Base-by-base conservation (phyloP, 2,797 vertebrate genomes). In the Hipposideros larvatus region DNA sequence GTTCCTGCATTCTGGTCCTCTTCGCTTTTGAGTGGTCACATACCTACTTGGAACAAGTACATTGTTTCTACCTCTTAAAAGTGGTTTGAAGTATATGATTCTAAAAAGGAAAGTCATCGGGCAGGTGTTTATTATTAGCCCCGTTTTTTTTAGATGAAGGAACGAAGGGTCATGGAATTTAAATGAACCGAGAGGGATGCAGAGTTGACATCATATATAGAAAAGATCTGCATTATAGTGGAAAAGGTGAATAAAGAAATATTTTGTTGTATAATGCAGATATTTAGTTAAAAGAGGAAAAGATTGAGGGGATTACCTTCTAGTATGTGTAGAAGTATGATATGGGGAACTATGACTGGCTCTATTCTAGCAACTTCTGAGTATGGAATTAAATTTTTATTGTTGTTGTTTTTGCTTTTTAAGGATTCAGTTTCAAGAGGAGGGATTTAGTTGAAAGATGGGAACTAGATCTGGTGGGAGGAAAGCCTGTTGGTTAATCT, bases 341-440 rank as follows among this genome's bases (percentile, higher is more conserved):
- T 77, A 41, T 3, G 61, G 87, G 84, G 55, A 63, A 73, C 96
- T 95, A 87, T 0, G 0, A 55, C 26, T 7, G 61, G 6, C n/a
- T 63, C 46, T 77, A 90, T 92, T 86, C 75, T 94, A 74, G 77
- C 66, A 85, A 78, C 28, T 46, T 92, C 24, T 85, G 68, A 86
- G 78, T 53, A 55, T 91, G 48, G 46, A 91, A 75, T 97, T 93
- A 78, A 15, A 66, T 74, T 68, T 5, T 11, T 70, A 31, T 63
- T 43, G 57, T 59, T 75, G 83, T 89, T 13, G 8, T 70, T 34
- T 70, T 57, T 74, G 63, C 71, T 89, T 90, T 95, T 66, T 18
- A 88, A 95, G 73, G 34, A 61, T 96, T 96, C 91, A 91, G 28
- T 98, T 96, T 95, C 66, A 95, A 77, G 73, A 92, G 61, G 55